phyloP scores from a whole-genome alignment of 30 jellyfish, hydroid and myxozoan species.

The Turritopsis dohrnii region DNA sequence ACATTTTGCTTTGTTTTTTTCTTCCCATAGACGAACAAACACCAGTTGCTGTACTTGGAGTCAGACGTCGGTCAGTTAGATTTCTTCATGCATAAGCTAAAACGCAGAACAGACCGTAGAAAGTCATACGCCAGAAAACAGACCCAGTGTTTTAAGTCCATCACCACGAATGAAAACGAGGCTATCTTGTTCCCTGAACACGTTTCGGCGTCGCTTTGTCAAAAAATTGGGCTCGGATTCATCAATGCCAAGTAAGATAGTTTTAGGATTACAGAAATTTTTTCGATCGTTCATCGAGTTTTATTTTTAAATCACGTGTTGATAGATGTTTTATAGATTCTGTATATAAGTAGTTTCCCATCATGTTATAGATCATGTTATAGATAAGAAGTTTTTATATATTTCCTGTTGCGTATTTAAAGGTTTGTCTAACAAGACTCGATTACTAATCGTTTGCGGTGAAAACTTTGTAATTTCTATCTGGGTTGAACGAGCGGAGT shows the following conservation, averaged over 20 bases:
- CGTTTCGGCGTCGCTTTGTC: slow-evolving; percentile 52
- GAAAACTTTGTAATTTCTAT: too few species aligned
- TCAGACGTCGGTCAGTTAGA: slow-evolving; percentile 72
- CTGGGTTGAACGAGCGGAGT: too few species aligned
- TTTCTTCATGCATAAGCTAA: slow-evolving; percentile 62
- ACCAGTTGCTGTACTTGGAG: slow-evolving; percentile 53
- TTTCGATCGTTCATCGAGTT: background rate
- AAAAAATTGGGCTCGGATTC: slow-evolving; percentile 37
- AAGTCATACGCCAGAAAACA: slow-evolving; percentile 54
- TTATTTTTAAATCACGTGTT: background rate
- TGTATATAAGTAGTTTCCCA: background rate
- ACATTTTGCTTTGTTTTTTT: too few species aligned
- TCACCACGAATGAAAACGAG: slow-evolving; percentile 60
- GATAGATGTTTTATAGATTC: background rate
- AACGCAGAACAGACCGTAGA: slow-evolving; percentile 44
- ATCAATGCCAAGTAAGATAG: slow-evolving; percentile 26
- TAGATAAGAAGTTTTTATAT: background rate
- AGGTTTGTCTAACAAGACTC: too few species aligned
- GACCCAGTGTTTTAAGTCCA: slow-evolving; percentile 59
- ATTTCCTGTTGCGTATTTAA: background rate
- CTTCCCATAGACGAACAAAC: slow-evolving; percentile 17
- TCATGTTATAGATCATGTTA: background rate
- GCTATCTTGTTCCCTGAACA: slow-evolving; percentile 54
- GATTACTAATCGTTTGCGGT: too few species aligned
- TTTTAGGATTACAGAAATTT: background rate